A percentile compares a stretch with the other conserved stretches of the same genome.
Evolutionary conservation across 1,140 invertebrate genomes (phyloP).

Genomic region (Lucilia cuprina): DNA sequence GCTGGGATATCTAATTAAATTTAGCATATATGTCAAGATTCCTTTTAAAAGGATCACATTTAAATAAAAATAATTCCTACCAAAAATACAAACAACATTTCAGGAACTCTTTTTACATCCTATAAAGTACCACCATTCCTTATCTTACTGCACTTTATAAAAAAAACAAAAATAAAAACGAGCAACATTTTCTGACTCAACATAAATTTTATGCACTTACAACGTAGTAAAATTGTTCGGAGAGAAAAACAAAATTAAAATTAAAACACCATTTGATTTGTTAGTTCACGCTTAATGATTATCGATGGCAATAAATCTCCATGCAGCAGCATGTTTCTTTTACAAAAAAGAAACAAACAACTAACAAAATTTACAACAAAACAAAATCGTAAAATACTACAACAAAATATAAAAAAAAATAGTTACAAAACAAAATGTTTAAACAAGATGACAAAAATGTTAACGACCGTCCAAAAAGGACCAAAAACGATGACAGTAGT

Average conservation of each 20-base stretch:
- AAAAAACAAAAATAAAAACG: no score
- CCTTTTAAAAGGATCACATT: no score
- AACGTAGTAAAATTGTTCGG: neutral
- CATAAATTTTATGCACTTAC: neutral
- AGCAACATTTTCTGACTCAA: no score
- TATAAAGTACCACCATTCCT: no score
- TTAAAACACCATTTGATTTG: slow-evolving; percentile 28
- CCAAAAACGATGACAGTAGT: slow-evolving; percentile 7
- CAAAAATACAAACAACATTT: no score
- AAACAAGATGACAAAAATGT: slow-evolving; percentile 31
- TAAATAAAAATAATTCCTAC: no score
- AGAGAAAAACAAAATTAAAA: neutral
- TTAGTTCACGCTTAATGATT: slow-evolving; percentile 32
- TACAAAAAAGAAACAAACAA: slow-evolving; percentile 22
- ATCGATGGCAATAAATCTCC: slow-evolving; percentile 31
- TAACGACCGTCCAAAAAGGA: slow-evolving; percentile 22
- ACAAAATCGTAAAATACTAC: slow-evolving; percentile 8
- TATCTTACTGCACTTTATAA: no score
- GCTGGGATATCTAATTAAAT: no score
- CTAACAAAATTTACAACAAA: slow-evolving; percentile 22
- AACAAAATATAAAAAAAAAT: neutral
- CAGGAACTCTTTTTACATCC: no score
- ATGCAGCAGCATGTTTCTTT: slow-evolving; percentile 14
- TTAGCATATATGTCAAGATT: no score
- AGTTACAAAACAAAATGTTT: neutral